Evolutionary conservation across 2,113 vertebrate species (phyloP).

Genomic region (Addax nasomaculatus): DNA sequence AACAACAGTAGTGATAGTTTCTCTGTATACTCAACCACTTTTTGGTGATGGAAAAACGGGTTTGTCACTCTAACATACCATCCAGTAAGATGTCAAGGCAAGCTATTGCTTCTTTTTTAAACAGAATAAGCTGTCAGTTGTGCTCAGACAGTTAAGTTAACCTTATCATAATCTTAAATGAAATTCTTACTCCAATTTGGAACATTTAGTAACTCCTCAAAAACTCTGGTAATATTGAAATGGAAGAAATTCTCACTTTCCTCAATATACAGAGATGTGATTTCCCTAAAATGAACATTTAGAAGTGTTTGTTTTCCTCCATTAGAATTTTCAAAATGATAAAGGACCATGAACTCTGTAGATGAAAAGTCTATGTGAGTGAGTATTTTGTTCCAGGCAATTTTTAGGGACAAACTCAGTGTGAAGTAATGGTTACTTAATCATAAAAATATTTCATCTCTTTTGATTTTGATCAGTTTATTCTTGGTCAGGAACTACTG

Average conservation of each 20-base stretch:
- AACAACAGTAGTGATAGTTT: not conserved
- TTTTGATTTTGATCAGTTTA: not conserved
- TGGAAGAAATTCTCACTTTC: not conserved
- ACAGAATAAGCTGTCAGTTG: not conserved
- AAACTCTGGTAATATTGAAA: not conserved
- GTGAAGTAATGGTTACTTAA: not conserved
- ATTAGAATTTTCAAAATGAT: not conserved
- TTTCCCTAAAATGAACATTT: not conserved
- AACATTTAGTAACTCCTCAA: not conserved
- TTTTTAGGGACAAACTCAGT: not conserved
- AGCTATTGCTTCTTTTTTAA: not conserved
- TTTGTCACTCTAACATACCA: not conserved
- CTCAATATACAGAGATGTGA: not conserved
- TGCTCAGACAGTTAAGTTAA: not conserved
- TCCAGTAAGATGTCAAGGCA: not conserved
- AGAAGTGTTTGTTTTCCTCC: not conserved
- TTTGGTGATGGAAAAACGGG: not conserved
- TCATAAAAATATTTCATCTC: not conserved
- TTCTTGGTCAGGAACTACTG: not conserved
- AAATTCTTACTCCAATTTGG: not conserved
- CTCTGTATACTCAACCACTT: not conserved
- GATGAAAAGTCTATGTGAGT: not conserved
- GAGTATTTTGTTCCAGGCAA: not conserved
- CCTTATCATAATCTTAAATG: not conserved
- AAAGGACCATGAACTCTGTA: not conserved